A percentile compares a stretch with the other conserved stretches of the same genome.
phyloP scores from a whole-genome alignment of 2,888 invertebrate species.

The Pyrochroa serraticornis region DNA sequence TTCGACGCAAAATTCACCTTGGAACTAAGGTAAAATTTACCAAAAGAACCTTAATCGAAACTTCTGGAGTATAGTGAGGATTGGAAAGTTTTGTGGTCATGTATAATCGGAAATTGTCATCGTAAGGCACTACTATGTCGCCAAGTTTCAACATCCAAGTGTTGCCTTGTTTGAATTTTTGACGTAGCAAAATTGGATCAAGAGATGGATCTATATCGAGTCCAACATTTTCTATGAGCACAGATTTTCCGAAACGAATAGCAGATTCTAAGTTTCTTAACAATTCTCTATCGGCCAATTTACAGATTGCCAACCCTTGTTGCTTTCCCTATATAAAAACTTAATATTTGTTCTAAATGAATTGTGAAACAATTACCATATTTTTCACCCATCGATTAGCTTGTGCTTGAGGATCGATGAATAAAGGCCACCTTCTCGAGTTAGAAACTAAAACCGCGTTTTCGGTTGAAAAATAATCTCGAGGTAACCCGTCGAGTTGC shows the following conservation, averaged over 20 bases:
- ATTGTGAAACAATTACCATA: constrained; percentile 57
- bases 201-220: constrained; percentile 85
- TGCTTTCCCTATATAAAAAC: constrained; percentile 61
- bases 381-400: constrained; percentile 92
- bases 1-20: constrained; percentile 60
- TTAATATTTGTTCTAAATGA: too few species aligned
- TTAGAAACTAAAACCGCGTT: constrained; percentile 85
- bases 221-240: constrained; percentile 84
- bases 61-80: constrained; percentile 88
- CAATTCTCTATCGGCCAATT: constrained; percentile 75
- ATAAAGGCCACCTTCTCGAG: constrained; percentile 86
- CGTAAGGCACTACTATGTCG: constrained; percentile 82
- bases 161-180: constrained; percentile 79
- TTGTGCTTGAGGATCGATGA: constrained; percentile 92
- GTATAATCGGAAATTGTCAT: constrained; percentile 78
- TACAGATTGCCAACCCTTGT: constrained; percentile 71
- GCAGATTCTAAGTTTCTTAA: constrained; percentile 72
- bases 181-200: constrained; percentile 80
- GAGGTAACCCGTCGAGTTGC: constrained; percentile 86
- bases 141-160: constrained; percentile 81
- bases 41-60: constrained; percentile 82
- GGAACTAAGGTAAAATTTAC: constrained; percentile 89
- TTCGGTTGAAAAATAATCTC: constrained; percentile 85
- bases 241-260: constrained; percentile 75
- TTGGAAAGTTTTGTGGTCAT: constrained; percentile 89